These are phyloP conservation scores for Mola mola DNA, from an alignment of 2,113 vertebrate species.

Conservation along the genomic window DNA sequence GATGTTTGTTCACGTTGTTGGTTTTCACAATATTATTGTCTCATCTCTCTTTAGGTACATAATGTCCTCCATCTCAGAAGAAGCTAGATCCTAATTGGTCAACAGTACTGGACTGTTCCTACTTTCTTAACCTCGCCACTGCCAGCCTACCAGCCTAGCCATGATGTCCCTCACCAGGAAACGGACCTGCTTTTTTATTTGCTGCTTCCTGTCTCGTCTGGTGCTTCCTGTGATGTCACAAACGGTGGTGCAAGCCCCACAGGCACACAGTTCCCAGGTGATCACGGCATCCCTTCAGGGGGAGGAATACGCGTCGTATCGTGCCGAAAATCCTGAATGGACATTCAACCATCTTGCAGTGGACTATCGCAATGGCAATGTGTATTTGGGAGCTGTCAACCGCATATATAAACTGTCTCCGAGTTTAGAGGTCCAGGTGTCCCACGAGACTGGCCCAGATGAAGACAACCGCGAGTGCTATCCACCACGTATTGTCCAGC, in stretches of 20 bases:
- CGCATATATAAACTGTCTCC: conserved; percentile 97
- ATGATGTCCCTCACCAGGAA: conserved; percentile 86
- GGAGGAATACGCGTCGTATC: conserved; percentile 87
- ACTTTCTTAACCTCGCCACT: conserved; percentile 62
- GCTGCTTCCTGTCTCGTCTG: conserved; percentile 86
- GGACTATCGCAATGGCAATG: conserved; percentile 93
- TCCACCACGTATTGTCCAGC: conserved; percentile 95
- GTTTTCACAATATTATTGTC: conserved; percentile 34
- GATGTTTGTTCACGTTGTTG: conserved; percentile 7
- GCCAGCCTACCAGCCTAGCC: conserved; percentile 61
- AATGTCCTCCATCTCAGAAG: conserved; percentile 70
- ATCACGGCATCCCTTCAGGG: conserved; percentile 79
- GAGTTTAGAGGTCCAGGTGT: conserved; percentile 88
- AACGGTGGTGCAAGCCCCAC: conserved; percentile 79
- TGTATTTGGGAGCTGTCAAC: conserved; percentile 96
- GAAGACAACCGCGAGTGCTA: conserved; percentile 99
- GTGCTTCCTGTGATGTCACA: conserved; percentile 62
- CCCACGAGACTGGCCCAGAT: conserved; percentile 94
- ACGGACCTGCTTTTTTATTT: conserved; percentile 87
- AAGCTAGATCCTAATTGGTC: conserved; percentile 77
- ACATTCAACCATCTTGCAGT: conserved; percentile 96
- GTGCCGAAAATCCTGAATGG: conserved; percentile 85
- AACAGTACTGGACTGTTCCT: conserved; percentile 67
- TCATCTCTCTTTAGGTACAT: conserved; percentile 52
- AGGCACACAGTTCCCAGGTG: conserved; percentile 75